These are phyloP conservation scores for Pteronura brasiliensis DNA, from an alignment of 2,113 vertebrate species.

Conservation along the genomic window DNA sequence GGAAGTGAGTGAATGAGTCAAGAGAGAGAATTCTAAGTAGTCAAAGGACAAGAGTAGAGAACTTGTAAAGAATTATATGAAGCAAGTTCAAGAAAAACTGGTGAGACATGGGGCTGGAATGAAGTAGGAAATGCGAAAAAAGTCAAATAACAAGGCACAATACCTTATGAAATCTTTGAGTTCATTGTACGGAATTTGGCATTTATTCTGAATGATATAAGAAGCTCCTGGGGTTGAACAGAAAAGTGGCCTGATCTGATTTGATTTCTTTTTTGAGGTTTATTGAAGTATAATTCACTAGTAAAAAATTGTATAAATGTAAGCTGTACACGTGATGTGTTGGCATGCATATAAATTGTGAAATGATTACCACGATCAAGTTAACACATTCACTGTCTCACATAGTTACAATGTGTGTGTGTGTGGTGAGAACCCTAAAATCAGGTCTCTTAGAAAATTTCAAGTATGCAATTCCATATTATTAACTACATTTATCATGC, in stretches of 20 bases:
- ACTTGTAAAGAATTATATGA: background rate
- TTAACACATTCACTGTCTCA: background rate
- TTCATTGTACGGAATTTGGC: background rate
- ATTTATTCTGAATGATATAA: background rate
- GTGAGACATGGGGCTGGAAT: too few relatives aligned
- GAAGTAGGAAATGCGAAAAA: background rate
- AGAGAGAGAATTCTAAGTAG: background rate
- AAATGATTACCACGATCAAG: background rate
- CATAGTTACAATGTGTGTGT: background rate
- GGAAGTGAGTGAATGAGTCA: background rate
- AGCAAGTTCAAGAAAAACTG: background rate
- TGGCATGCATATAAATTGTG: background rate
- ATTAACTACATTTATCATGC: background rate
- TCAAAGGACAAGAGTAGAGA: background rate
- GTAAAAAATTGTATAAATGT: background rate
- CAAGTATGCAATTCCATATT: background rate
- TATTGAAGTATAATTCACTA: background rate
- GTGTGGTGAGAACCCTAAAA: background rate
- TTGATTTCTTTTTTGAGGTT: background rate
- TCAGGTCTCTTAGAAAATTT: background rate
- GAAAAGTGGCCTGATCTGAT: background rate
- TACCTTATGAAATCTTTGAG: background rate
- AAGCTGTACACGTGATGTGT: background rate
- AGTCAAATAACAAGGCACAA: background rate
- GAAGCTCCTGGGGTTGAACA: background rate